Evolutionary conservation across 2,888 invertebrate genomes (phyloP), one percentile per base, ranked within the genome.

Genomic region (Drosophila maculinotata): DNA sequence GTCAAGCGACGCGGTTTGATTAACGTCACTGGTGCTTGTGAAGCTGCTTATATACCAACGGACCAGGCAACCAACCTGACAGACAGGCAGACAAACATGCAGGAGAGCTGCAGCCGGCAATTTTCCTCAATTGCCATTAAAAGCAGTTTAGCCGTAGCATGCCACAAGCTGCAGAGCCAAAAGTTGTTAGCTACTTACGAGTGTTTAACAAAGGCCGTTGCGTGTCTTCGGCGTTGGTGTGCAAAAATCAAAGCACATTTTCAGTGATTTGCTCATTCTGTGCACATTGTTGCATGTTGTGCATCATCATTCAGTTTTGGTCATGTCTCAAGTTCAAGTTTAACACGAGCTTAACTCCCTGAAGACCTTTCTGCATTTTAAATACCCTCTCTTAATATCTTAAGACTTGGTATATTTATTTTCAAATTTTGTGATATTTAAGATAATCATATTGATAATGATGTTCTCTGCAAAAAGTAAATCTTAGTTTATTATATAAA

Each of bases 281-380:
- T 53, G 52, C 36, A 53, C 45, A 64, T 62, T 71, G 76, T 69
- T 79, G 79, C 81, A 71, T 65, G 81, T 51, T 31, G 30, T 45
- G 63, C 66, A 42, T 17, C 59, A 36, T 49, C 41, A 41, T 26
- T 41, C 38, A 38, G 45, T 56, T 59, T 68, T 54, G 63, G 70
- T 53, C 60, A 57, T 49, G 52, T 56, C 67, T 86, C 86, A 83
- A 83, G 83, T 83, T 83, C 88, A 83, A 88, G 88, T 88, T 83
- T 72, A 74, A 44, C 25, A 44, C 42, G 44, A 36, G 23, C 28
- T 17, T 47, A 33, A 25, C 54, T 35, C 12, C 9, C 8, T n/a
- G 20, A 20, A 4, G 20, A 9, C 6, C n/a, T 3, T 1, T 14
- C 2, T 1, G 7, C 17, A 38, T 20, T 35, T 39, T n/a, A 0